phyloP scores from a whole-genome alignment of 2,797 vertebrate species.

The Botia kubotai region DNA sequence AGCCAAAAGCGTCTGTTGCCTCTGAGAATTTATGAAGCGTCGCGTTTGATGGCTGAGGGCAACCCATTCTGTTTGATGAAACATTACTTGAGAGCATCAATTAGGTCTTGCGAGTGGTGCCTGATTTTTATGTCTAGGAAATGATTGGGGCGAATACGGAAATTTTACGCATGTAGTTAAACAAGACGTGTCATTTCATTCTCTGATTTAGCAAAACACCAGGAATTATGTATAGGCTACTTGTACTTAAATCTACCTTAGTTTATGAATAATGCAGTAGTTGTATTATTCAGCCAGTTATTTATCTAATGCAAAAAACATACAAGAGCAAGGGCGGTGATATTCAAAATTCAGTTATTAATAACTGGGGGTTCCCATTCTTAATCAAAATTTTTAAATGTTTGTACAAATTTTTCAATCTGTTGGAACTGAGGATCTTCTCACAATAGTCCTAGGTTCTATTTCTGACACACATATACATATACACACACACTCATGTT shows the following conservation, averaged over 20 bases:
- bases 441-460: background rate
- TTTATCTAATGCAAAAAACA: background rate
- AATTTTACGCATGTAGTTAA: constrained; percentile 6
- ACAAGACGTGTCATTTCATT: background rate
- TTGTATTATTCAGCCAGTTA: background rate
- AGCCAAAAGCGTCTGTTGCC: constrained; percentile 53
- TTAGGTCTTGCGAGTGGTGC: constrained; percentile 47
- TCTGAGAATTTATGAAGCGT: constrained; percentile 62
- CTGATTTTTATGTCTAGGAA: constrained; percentile 27
- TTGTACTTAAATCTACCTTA: background rate
- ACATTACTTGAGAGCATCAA: constrained; percentile 60
- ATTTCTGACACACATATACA: background rate
- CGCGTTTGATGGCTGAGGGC: constrained; percentile 47
- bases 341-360: background rate
- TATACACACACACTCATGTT: no score
- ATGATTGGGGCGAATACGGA: constrained; percentile 35
- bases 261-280: background rate
- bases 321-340: background rate
- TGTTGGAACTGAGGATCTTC: background rate
- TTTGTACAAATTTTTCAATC: background rate
- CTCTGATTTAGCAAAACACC: background rate
- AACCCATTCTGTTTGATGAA: constrained; percentile 52
- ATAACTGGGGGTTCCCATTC: background rate
- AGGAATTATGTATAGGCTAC: background rate
- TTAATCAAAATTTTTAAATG: background rate